phyloP scores from a whole-genome alignment of 2,113 vertebrate species.

The Poeciliopsis retropinna region DNA sequence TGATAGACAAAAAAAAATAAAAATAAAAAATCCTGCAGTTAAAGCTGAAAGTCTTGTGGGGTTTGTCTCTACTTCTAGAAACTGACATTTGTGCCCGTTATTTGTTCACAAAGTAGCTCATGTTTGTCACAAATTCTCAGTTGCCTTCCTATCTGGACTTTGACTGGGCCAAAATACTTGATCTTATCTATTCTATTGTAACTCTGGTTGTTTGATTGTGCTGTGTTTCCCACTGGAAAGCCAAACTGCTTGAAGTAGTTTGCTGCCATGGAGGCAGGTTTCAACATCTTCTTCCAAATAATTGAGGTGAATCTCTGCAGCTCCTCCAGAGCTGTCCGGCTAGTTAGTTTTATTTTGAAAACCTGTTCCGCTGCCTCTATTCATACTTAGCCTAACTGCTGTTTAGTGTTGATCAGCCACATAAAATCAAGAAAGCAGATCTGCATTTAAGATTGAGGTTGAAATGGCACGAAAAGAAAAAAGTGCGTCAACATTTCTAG shows the following conservation, averaged over 20 bases:
- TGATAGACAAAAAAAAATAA: neutral
- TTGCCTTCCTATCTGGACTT: neutral
- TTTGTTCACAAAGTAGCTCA: neutral
- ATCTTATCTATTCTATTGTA: no score
- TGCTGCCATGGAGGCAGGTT: neutral
- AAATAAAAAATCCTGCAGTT: neutral
- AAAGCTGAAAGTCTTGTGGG: neutral
- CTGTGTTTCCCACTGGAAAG: no score
- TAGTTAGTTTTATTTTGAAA: neutral
- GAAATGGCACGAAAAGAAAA: no score
- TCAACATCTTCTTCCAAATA: neutral
- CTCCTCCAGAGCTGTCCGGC: neutral
- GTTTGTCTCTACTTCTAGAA: neutral
- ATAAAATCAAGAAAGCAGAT: no score
- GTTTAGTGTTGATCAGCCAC: no score
- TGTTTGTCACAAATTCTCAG: neutral
- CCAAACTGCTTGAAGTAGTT: neutral
- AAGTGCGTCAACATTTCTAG: no score
- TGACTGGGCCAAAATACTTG: neutral
- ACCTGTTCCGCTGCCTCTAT: neutral
- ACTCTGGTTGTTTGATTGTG: neutral
- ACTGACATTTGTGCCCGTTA: neutral
- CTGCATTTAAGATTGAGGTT: no score
- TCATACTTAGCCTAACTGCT: no score
- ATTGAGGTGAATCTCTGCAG: neutral